A percentile compares a stretch with the other conserved stretches of the same genome.
These are phyloP conservation scores for Dicrostonyx torquatus DNA, from an alignment of 2,797 vertebrate genomes.

Conservation along the genomic window DNA sequence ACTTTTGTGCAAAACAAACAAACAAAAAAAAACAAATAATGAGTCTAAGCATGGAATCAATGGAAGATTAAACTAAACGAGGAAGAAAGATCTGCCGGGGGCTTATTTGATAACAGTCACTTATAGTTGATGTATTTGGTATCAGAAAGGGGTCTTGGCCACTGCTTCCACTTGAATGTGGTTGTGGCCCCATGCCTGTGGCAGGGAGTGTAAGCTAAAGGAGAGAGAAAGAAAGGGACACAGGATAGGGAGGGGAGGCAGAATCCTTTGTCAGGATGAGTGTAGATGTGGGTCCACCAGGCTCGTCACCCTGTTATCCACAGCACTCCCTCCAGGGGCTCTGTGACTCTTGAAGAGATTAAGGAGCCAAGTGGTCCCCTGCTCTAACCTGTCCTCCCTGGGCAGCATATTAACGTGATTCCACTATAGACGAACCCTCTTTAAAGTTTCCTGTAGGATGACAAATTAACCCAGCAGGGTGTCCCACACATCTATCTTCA, in stretches of 20 bases:
- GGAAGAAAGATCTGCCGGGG: not conserved
- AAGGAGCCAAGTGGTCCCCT: slow-evolving; percentile 84
- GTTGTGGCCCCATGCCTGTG: slow-evolving; percentile 41
- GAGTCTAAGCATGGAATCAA: not conserved
- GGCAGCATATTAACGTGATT: slow-evolving; percentile 84
- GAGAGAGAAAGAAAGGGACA: not conserved
- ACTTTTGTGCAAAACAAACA: not conserved
- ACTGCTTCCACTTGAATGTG: not conserved
- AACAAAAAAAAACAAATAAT: not conserved
- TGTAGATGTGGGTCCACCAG: slow-evolving; percentile 80
- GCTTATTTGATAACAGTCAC: not conserved
- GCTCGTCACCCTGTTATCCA: slow-evolving; percentile 81
- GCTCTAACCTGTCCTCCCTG: slow-evolving; percentile 84
- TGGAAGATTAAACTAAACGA: slow-evolving; percentile 1
- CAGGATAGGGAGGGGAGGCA: not conserved
- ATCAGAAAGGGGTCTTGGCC: not conserved
- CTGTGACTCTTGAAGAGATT: slow-evolving; percentile 86
- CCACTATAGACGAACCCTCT: slow-evolving; percentile 83
- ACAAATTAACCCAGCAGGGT: slow-evolving; percentile 89
- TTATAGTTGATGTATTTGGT: not conserved
- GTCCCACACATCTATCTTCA: slow-evolving; percentile 87
- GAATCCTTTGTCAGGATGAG: slow-evolving; percentile 79
- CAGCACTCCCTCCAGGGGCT: slow-evolving; percentile 78
- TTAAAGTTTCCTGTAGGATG: slow-evolving; percentile 86
- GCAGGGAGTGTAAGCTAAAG: not conserved